Evolutionary conservation across 2,113 vertebrate species (phyloP).

Genomic region (Saguinus imperator): DNA sequence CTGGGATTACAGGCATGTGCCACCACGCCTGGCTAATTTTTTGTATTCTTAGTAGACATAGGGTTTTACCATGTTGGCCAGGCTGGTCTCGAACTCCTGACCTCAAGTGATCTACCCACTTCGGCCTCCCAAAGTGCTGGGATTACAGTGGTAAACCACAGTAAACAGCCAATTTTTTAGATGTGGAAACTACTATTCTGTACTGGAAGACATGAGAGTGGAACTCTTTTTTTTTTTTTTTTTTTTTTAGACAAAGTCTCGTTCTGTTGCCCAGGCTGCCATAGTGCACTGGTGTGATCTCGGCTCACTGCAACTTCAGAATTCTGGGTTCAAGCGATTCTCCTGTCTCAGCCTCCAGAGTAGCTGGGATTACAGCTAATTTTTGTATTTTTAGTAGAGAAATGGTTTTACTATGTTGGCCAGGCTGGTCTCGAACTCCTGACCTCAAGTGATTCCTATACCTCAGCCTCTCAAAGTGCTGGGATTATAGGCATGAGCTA

Average conservation of each 20-base stretch:
- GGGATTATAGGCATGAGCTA: background rate
- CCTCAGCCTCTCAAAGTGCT: background rate
- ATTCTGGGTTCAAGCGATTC: background rate
- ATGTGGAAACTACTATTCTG: background rate
- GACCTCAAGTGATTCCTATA: background rate
- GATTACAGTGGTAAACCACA: no score
- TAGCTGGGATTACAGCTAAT: background rate
- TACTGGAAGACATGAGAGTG: background rate
- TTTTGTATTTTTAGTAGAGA: background rate
- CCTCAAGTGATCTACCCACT: no score
- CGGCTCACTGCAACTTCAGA: background rate
- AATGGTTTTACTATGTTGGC: no score
- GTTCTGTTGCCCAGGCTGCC: background rate
- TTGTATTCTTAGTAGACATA: no score
- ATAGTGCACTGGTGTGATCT: background rate
- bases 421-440: background rate
- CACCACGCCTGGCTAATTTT: no score
- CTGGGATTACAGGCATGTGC: no score
- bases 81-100: no score
- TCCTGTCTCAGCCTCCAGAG: background rate
- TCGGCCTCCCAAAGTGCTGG: no score
- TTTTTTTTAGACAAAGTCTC: background rate
- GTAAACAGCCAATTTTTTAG: background rate
- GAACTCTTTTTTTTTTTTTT: background rate
- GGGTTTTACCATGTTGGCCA: no score